Evolutionary conservation across 1,140 invertebrate genomes (phyloP).

Genomic region (Nasonia giraulti): DNA sequence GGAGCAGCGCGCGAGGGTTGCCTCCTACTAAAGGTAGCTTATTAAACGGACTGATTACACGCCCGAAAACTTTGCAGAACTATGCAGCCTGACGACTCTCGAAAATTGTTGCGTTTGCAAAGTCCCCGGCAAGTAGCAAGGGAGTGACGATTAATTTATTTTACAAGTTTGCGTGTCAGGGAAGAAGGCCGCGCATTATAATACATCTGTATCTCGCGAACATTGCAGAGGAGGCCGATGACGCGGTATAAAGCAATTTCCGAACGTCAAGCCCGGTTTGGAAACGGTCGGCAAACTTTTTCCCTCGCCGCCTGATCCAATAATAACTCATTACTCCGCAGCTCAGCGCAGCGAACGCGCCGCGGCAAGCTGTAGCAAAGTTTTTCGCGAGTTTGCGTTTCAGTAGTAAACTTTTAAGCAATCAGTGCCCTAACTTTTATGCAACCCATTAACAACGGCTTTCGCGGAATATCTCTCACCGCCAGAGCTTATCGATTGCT

Average conservation of each 20-base stretch:
- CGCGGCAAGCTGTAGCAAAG: slow-evolving; percentile 9
- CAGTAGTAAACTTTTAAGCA: slow-evolving; percentile 10
- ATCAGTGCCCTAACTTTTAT: slow-evolving; percentile 29
- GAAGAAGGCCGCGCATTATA: neutral
- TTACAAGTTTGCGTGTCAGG: neutral
- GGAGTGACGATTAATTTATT: neutral
- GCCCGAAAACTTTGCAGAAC: neutral
- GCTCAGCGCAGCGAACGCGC: neutral
- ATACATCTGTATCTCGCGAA: neutral
- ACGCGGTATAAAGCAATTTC: slow-evolving; percentile 22
- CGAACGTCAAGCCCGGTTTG: slow-evolving; percentile 2
- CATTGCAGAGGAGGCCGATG: neutral
- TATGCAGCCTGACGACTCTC: neutral
- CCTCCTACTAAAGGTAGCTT: neutral
- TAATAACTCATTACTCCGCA: slow-evolving; percentile 36
- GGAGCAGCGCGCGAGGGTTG: neutral
- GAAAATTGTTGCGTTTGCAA: neutral
- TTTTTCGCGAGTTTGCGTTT: slow-evolving; percentile 27
- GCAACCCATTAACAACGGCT: slow-evolving; percentile 32
- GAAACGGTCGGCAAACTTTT: slow-evolving; percentile 8
- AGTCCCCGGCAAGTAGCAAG: neutral
- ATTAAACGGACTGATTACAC: neutral
- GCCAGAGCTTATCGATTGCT: slow-evolving; percentile 31
- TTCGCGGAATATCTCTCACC: neutral
- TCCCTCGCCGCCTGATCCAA: slow-evolving; percentile 19